phyloP scores from a whole-genome alignment of 2,888 invertebrate genomes.

The Heliconius erato region DNA sequence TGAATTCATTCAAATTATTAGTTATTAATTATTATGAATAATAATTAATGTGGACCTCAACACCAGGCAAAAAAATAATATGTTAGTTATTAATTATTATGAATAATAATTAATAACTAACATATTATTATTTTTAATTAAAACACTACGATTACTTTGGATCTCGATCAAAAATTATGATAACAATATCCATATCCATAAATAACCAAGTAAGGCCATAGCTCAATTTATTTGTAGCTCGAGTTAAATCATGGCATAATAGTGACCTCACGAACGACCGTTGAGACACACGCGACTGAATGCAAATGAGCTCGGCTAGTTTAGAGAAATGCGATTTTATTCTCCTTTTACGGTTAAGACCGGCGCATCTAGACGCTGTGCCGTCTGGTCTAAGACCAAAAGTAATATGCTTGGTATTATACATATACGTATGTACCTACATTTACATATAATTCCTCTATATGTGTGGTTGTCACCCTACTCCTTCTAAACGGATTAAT shows the following conservation, averaged over 20 bases:
- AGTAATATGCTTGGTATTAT: not conserved
- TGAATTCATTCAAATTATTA: too few relatives aligned
- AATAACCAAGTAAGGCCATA: conserved; percentile 12
- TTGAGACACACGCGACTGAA: conserved; percentile 39
- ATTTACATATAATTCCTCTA: not conserved
- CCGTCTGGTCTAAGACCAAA: conserved; percentile 22
- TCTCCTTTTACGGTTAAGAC: conserved; percentile 32
- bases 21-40: too few relatives aligned
- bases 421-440: not conserved
- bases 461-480: not conserved
- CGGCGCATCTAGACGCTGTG: conserved; percentile 25
- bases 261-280: conserved; percentile 36
- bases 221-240: conserved; percentile 30
- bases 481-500: not conserved
- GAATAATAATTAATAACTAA: too few relatives aligned
- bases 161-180: not conserved
- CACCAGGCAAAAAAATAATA: too few relatives aligned
- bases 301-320: conserved; percentile 41
- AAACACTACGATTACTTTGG: not conserved
- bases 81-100: too few relatives aligned
- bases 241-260: conserved; percentile 21
- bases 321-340: conserved; percentile 42
- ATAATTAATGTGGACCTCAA: too few relatives aligned
- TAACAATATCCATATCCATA: not conserved
- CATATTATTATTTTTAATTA: too few relatives aligned